Evolutionary conservation across 2,113 vertebrate species (phyloP).

Genomic region (Poeciliopsis prolifica): DNA sequence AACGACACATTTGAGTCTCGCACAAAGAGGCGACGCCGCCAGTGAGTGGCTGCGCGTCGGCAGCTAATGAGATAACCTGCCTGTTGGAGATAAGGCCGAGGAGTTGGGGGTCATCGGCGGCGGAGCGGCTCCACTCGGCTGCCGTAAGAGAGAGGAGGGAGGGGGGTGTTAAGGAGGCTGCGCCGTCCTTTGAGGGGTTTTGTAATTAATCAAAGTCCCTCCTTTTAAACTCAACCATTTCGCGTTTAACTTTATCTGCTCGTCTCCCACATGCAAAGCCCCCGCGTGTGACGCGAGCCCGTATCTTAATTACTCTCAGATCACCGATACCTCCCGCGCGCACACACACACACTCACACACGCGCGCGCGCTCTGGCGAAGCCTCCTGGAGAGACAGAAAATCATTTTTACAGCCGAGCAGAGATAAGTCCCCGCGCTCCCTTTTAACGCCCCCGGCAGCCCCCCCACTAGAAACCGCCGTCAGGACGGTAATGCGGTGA

Average conservation of each 20-base stretch:
- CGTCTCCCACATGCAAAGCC: conserved; percentile 65
- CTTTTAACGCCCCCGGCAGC: conserved; percentile 39
- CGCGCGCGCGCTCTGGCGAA: conserved; percentile 36
- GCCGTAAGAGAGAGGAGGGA: conserved; percentile 28
- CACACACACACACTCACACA: neutral
- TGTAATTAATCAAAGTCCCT: conserved; percentile 78
- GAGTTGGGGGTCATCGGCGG: conserved; percentile 60
- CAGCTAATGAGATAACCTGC: conserved; percentile 72
- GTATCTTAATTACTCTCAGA: conserved; percentile 80
- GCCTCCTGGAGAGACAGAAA: conserved; percentile 74
- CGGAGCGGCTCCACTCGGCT: conserved; percentile 53
- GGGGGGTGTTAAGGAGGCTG: conserved; percentile 20
- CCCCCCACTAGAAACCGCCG: conserved; percentile 49
- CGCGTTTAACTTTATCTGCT: conserved; percentile 71
- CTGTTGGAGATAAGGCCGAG: conserved; percentile 67
- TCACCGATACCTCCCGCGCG: conserved; percentile 66
- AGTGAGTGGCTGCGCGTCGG: conserved; percentile 45
- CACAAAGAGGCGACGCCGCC: conserved; percentile 51
- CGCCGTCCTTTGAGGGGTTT: conserved; percentile 64
- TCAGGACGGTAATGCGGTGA: conserved; percentile 68
- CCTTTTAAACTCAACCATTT: conserved; percentile 66
- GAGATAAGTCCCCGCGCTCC: conserved; percentile 75
- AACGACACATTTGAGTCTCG: conserved; percentile 66
- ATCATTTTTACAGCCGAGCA: conserved; percentile 78
- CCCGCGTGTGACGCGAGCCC: conserved; percentile 70